phyloP scores from a whole-genome alignment of 2,797 vertebrate species.

The Periophthalmus magnuspinnatus region DNA sequence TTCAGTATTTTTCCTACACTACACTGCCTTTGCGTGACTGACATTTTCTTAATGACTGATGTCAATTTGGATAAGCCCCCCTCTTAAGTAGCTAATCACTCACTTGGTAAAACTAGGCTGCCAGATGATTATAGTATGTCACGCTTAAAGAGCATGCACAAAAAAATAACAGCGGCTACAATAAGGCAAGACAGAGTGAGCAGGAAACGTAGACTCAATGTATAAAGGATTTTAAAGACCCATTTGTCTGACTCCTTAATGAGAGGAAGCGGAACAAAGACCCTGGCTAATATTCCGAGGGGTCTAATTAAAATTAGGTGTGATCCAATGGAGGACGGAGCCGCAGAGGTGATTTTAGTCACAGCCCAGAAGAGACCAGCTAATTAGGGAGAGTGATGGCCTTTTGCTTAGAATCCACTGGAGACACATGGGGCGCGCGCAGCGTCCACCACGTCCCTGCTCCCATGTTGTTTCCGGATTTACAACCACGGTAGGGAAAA shows the following conservation, averaged over 20 bases:
- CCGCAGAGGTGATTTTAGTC: constrained; percentile 89
- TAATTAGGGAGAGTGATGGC: constrained; percentile 96
- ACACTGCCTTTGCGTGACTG: constrained; percentile 4
- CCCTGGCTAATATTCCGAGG: constrained; percentile 88
- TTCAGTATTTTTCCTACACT: neutral
- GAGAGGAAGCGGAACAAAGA: constrained; percentile 87
- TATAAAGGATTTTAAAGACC: constrained; percentile 79
- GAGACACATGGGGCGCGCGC: constrained; percentile 71
- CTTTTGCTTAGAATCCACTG: constrained; percentile 85
- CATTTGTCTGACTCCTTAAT: constrained; percentile 88
- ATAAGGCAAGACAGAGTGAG: constrained; percentile 22
- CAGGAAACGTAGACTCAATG: constrained; percentile 51
- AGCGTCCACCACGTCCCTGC: constrained; percentile 74
- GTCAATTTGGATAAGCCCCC: constrained; percentile 20
- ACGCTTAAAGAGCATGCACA: constrained; percentile 41
- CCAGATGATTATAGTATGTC: constrained; percentile 56
- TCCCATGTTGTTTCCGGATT: constrained; percentile 50
- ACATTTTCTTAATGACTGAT: constrained; percentile 16
- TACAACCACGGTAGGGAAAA: constrained; percentile 51
- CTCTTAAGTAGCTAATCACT: constrained; percentile 35
- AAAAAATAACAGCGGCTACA: constrained; percentile 52
- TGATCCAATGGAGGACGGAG: constrained; percentile 81
- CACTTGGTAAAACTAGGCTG: constrained; percentile 28
- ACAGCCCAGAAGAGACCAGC: constrained; percentile 84
- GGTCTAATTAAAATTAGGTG: constrained; percentile 95